These are phyloP conservation scores for Lithophane socia DNA, from an alignment of 2,888 invertebrate genomes.

Conservation along the genomic window DNA sequence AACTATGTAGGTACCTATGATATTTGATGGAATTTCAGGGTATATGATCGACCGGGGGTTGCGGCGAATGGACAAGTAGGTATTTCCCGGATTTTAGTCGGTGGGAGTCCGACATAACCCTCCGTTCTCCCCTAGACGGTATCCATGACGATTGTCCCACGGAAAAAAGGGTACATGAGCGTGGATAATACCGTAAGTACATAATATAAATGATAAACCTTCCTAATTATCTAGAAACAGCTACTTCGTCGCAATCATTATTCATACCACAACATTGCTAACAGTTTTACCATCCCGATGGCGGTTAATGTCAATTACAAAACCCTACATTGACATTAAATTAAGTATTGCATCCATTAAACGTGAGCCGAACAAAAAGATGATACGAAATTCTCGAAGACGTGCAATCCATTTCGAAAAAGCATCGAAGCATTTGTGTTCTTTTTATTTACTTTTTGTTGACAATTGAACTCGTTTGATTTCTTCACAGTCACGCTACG, in stretches of 20 bases:
- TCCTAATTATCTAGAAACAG: not conserved
- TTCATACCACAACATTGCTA: conserved; percentile 25
- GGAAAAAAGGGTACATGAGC: not conserved
- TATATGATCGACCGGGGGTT: not conserved
- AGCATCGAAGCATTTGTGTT: conserved; percentile 11
- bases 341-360: conserved; percentile 45
- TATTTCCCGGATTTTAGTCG: not conserved
- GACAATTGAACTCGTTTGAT: conserved; percentile 38
- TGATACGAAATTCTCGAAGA: conserved; percentile 24
- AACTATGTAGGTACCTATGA: not conserved
- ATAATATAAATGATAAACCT: not conserved
- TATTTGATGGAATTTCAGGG: not conserved
- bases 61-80: not conserved
- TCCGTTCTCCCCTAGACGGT: not conserved
- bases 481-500: conserved; percentile 44
- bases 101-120: not conserved
- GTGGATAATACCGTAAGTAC: not conserved
- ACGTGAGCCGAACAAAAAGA: conserved; percentile 51
- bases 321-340: conserved; percentile 57
- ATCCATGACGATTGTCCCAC: not conserved
- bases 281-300: conserved; percentile 27
- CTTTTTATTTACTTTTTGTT: conserved; percentile 33
- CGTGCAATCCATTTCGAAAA: conserved; percentile 47
- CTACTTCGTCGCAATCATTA: conserved; percentile 27
- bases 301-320: conserved; percentile 55